A percentile compares a stretch with the other conserved stretches of the same genome.
Conservation (phyloP, 2,888 invertebrate genomes). For the Eupithecia subumbrata region DNA sequence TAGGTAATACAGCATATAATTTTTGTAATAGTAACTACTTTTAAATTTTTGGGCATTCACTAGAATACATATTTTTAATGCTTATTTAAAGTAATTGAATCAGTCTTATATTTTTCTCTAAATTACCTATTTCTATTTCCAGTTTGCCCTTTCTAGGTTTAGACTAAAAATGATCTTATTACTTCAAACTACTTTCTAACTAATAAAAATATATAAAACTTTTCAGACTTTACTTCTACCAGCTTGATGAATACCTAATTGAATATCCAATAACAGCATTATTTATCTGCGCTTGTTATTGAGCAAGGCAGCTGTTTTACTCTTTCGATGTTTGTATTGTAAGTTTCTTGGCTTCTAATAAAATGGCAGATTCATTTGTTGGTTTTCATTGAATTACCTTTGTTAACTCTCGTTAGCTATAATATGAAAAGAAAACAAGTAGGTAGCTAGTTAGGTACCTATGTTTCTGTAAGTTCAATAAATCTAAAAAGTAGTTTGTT, state of each 20-base stretch:
- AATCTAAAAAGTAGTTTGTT: neutral
- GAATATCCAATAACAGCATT: conserved; percentile 35
- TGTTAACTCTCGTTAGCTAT: neutral
- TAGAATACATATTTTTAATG: neutral
- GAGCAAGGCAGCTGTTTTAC: conserved; percentile 32
- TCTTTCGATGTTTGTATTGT: conserved; percentile 25
- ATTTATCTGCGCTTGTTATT: conserved; percentile 38
- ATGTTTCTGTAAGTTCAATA: neutral
- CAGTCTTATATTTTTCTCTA: neutral
- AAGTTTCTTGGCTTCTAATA: conserved; percentile 9
- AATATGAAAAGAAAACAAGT: neutral
- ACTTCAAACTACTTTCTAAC: neutral
- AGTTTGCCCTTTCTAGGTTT: neutral
- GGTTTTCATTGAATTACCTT: conserved; percentile 9
- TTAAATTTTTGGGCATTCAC: neutral
- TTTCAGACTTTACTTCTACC: neutral
- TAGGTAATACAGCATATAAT: neutral
- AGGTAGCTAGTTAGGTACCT: neutral
- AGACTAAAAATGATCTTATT: neutral
- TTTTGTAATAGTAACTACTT: neutral
- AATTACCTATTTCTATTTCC: neutral
- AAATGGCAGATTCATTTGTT: conserved; percentile 25
- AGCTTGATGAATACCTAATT: neutral
- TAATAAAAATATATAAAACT: neutral
- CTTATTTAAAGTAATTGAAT: neutral